Evolutionary conservation across 2,888 invertebrate genomes (phyloP).

Genomic region (Drosophila buzzatii): DNA sequence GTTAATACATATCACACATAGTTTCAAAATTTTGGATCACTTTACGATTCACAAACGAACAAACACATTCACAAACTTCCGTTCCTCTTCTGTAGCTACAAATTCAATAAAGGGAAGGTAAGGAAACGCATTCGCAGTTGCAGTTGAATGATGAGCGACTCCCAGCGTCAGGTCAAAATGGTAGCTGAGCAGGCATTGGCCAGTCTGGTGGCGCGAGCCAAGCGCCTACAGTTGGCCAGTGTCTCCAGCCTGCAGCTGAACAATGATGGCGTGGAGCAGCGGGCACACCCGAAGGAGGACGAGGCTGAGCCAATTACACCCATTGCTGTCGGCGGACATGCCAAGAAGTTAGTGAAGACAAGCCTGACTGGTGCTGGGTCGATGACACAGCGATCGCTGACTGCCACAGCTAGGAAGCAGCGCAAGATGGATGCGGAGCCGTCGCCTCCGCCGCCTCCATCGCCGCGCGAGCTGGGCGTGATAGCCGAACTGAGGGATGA

Average conservation of each 20-base stretch:
- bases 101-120: background rate
- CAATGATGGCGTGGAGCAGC: background rate
- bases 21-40: slow-evolving; percentile 5
- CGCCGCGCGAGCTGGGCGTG: slow-evolving; percentile 45
- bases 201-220: slow-evolving; percentile 47
- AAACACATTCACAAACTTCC: background rate
- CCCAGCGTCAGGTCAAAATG: slow-evolving; percentile 18
- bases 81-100: background rate
- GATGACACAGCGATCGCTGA: background rate
- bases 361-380: background rate
- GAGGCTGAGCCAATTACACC: no score
- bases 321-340: background rate
- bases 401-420: slow-evolving; percentile 5
- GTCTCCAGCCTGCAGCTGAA: slow-evolving; percentile 7
- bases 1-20: slow-evolving; percentile 2
- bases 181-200: slow-evolving; percentile 37
- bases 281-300: background rate
- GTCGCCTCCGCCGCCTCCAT: slow-evolving; percentile 64
- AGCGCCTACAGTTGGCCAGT: slow-evolving; percentile 40
- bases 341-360: slow-evolving; percentile 1
- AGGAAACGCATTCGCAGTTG: background rate
- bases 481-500: slow-evolving; percentile 38
- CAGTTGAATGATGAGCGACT: slow-evolving; percentile 31
- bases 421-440: slow-evolving; percentile 36
- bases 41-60: background rate